Evolutionary conservation across 2,113 vertebrate genomes (phyloP).

Genomic region (Antechinus stuartii): DNA sequence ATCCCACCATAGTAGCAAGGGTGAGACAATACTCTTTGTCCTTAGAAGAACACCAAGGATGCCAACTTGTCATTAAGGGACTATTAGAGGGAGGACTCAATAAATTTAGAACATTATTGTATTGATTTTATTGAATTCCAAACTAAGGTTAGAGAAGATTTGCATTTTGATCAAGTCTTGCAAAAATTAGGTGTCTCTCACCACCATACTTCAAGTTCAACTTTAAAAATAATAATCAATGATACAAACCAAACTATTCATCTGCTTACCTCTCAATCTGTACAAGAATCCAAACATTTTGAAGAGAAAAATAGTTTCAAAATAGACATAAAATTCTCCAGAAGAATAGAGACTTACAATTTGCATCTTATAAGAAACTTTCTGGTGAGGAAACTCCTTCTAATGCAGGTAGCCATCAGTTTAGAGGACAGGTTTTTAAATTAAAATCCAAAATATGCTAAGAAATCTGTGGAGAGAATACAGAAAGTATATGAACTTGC

Average conservation of each 20-base stretch:
- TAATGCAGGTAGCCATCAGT: background rate
- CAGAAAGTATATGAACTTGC: background rate
- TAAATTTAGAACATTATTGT: too few species aligned
- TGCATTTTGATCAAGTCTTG: too few species aligned
- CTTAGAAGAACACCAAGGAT: too few species aligned
- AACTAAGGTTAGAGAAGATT: too few species aligned
- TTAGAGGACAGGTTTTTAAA: background rate
- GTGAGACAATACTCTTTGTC: too few species aligned
- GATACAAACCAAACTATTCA: background rate
- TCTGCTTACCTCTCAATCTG: conserved; percentile 17
- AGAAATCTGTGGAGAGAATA: background rate
- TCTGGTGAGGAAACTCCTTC: background rate
- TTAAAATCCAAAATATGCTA: background rate
- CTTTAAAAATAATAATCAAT: background rate
- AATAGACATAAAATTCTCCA: background rate
- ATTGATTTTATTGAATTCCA: too few species aligned
- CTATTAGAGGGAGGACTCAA: too few species aligned
- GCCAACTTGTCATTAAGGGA: too few species aligned
- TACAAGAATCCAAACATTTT: background rate
- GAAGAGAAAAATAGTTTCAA: background rate
- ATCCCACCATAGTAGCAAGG: too few species aligned
- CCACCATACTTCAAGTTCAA: background rate
- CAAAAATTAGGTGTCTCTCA: too few species aligned
- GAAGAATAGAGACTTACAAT: background rate
- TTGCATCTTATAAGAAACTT: background rate